Evolutionary conservation across 2,888 invertebrate species (phyloP).

Genomic region (Aspidiotus destructor): DNA sequence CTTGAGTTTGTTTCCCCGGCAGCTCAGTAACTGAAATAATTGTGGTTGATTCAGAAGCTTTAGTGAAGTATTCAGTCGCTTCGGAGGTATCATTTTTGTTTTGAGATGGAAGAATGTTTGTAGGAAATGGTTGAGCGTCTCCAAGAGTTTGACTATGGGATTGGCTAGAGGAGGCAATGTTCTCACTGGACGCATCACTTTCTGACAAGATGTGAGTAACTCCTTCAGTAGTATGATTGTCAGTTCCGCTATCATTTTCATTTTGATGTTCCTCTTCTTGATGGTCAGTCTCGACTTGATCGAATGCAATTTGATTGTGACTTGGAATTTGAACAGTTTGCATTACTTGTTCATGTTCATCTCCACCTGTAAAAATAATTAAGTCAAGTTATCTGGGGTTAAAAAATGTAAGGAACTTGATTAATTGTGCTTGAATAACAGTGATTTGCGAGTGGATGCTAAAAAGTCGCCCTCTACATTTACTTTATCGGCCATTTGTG

Average conservation of each 20-base stretch:
- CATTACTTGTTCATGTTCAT: neutral
- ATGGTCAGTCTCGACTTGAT: neutral
- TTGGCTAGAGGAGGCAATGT: neutral
- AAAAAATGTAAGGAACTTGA: neutral
- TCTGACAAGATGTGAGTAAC: neutral
- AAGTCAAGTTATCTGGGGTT: neutral
- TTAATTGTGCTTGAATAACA: no score
- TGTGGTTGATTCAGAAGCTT: neutral
- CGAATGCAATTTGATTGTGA: conserved; percentile 12
- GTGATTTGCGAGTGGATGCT: no score
- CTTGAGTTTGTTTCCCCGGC: neutral
- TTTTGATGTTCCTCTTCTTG: no score
- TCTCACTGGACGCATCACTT: neutral
- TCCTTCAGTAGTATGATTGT: neutral
- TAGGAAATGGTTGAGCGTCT: neutral
- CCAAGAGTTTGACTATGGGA: neutral
- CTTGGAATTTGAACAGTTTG: neutral
- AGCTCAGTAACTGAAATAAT: neutral
- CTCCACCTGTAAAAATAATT: conserved; percentile 3
- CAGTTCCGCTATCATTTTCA: neutral
- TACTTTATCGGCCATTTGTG: no score
- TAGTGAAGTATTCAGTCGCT: conserved; percentile 4
- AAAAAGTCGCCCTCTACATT: no score
- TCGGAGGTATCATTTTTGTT: neutral
- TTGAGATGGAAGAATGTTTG: neutral